Base-by-base conservation (phyloP, 2,797 vertebrate species). In the Ambastaia sidthimunki region DNA sequence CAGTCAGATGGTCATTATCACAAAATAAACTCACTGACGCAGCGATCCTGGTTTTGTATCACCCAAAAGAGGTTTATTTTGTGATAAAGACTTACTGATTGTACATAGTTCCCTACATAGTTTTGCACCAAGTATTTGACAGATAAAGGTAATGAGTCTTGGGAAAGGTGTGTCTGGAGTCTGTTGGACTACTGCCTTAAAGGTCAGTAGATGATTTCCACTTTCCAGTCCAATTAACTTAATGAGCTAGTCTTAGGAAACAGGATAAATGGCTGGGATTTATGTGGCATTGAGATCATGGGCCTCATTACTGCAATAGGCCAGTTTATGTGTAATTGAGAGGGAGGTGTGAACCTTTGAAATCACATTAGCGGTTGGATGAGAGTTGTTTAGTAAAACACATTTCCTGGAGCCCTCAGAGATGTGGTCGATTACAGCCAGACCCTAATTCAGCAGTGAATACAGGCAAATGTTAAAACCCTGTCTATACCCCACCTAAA, bases 191-290 rank as follows among this genome's bases (percentile, higher is more conserved):
- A 44, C 10, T 11, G 41, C 74, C 25, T 68, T 62, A 25, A 63
- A 72, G 31, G 48, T 72, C 48, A 72, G 54, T 41, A n/a, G 47
- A 52, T 48, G 28, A 63, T 47, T 48, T 79, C 41, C 19, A 54
- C 68, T 54, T 52, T 57, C 11, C 66, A 66, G 23, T 69, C 34
- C 66, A 82, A 72, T 77, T 63, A 69, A 21, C 16, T n/a, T 74
- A 82, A 62, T 52, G 31, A 72, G 37, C 52, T 54, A 16, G 6
- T 37, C 54, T 68, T 67, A 41, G 60, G 54, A 47, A 55, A 44
- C 6, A 15, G 69, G 48, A 66, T 55, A 59, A 52, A 55, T 21
- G 0, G 1, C 67, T 54, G 15, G 19, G 47, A 31, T 70, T 63
- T 41, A 41, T 59, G 16, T 73, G 50, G 59, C 34, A 7, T 23